Conservation (phyloP, 2,797 vertebrate species). For the Sebastes miniatus region DNA sequence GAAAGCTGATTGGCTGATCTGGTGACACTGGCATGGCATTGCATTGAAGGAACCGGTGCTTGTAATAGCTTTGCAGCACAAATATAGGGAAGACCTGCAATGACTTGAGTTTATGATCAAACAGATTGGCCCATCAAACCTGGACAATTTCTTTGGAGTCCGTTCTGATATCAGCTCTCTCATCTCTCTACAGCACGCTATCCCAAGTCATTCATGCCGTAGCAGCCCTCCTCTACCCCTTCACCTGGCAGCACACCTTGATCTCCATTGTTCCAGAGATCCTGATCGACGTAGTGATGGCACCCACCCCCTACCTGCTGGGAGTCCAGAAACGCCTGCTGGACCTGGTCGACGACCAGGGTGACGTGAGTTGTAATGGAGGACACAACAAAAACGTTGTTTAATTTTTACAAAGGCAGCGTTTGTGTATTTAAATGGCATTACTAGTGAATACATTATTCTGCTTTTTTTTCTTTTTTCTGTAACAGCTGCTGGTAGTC, state of each 20-base stretch:
- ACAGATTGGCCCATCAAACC: neutral
- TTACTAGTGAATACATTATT: neutral
- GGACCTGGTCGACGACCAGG: constrained; percentile 84
- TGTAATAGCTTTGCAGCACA: neutral
- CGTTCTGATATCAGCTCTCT: neutral
- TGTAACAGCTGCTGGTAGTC: constrained; percentile 87
- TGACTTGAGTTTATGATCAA: neutral
- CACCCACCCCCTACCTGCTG: constrained; percentile 94
- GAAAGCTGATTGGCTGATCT: neutral
- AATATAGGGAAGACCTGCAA: neutral
- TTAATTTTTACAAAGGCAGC: neutral
- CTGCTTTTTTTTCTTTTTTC: constrained; percentile 13
- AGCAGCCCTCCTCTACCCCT: constrained; percentile 93
- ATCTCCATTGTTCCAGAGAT: constrained; percentile 94
- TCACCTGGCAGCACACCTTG: constrained; percentile 96
- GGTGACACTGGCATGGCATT: neutral
- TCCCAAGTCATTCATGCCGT: constrained; percentile 94
- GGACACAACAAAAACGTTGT: neutral
- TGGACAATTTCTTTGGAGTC: neutral
- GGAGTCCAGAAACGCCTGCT: constrained; percentile 89
- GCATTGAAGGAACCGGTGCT: neutral
- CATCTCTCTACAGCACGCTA: constrained; percentile 82
- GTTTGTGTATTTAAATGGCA: neutral
- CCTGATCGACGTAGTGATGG: constrained; percentile 92
- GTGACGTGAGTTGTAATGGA: constrained; percentile 70